A percentile compares a stretch with the other conserved stretches of the same genome.
Conservation (phyloP, 2,797 vertebrate genomes). For the Luscinia megarhynchos region DNA sequence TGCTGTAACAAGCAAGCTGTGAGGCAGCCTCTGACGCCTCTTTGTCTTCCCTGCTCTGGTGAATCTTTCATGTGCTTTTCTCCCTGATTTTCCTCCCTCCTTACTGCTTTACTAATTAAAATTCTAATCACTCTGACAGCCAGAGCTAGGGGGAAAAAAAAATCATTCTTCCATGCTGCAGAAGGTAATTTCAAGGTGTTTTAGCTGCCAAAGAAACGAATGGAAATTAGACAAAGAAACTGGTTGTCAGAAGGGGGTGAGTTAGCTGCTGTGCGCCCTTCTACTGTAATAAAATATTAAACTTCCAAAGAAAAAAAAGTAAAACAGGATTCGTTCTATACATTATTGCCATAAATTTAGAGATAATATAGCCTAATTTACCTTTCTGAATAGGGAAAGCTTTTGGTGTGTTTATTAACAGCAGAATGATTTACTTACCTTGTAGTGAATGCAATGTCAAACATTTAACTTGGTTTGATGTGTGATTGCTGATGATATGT, state of each 20-base stretch:
- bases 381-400: neutral
- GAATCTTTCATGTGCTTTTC: conserved; percentile 65
- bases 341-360: conserved; percentile 17
- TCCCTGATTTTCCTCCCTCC: conserved; percentile 58
- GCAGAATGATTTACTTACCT: conserved; percentile 48
- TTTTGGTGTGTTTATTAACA: conserved; percentile 44
- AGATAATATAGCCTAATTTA: conserved; percentile 41
- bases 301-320: conserved; percentile 40
- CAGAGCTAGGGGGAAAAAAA: conserved; percentile 51
- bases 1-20: conserved; percentile 35
- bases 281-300: conserved; percentile 58
- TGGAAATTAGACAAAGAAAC: conserved; percentile 78
- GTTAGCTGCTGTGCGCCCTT: conserved; percentile 57
- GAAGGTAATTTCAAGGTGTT: conserved; percentile 86
- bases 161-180: conserved; percentile 73
- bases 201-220: conserved; percentile 78
- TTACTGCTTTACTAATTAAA: conserved; percentile 81
- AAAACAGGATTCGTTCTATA: neutral
- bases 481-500: conserved; percentile 24
- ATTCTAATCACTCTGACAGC: conserved; percentile 84
- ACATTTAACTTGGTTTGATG: conserved; percentile 49
- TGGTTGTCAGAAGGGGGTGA: conserved; percentile 63
- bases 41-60: conserved; percentile 75
- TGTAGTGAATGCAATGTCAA: conserved; percentile 34
- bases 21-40: conserved; percentile 19